Evolutionary conservation across 92 coral and sea anemone species (phyloP).

Genomic region (Porites divaricata): DNA sequence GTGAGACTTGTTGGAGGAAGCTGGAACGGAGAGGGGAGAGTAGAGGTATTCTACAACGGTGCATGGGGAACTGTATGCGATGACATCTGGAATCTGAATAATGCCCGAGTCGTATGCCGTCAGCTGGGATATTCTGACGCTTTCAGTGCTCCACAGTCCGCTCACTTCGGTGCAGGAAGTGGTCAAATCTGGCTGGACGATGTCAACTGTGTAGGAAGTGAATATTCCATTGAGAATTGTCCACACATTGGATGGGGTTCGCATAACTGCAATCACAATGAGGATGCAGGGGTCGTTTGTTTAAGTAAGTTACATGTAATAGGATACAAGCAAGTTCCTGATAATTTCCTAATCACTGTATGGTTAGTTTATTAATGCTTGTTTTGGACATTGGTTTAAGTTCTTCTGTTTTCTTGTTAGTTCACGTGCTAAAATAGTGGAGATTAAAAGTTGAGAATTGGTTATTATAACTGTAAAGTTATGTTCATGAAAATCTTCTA

Average conservation of each 20-base stretch:
- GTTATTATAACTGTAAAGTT: too few species aligned
- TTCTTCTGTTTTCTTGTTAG: too few species aligned
- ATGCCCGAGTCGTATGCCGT: background rate
- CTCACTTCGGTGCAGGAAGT: background rate
- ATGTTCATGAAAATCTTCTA: too few species aligned
- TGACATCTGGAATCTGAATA: background rate
- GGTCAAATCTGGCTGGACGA: background rate
- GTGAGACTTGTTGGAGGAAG: background rate
- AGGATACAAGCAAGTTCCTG: too few species aligned
- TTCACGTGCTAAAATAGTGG: too few species aligned
- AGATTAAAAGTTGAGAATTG: too few species aligned
- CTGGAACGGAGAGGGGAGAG: background rate
- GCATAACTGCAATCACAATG: background rate
- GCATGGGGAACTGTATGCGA: background rate
- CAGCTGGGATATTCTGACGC: background rate
- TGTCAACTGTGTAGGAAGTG: background rate
- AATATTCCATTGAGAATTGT: background rate
- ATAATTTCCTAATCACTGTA: too few species aligned
- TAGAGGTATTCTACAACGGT: background rate
- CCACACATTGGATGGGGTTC: background rate
- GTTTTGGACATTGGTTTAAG: too few species aligned
- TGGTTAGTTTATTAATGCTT: too few species aligned
- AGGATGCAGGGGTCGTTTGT: too few species aligned
- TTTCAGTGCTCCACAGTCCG: background rate
- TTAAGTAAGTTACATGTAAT: too few species aligned